A percentile compares a stretch with the other conserved stretches of the same genome.
Evolutionary conservation across 2,888 invertebrate species (phyloP).

Genomic region (Acanthosepion esculentum): DNA sequence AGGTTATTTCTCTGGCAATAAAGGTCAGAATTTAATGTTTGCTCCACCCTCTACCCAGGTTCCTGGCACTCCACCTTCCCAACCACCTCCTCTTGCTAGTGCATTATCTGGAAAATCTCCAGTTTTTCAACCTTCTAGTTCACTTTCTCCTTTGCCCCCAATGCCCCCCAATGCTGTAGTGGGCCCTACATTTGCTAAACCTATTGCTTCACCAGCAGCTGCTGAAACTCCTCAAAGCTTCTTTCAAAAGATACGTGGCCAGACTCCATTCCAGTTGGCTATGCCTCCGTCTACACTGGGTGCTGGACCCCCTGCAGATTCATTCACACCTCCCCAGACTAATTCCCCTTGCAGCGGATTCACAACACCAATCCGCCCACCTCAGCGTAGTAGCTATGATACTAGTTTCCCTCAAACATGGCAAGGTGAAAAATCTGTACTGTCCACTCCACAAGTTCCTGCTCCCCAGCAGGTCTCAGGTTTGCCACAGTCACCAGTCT

Average conservation of each 20-base stretch:
- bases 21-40: conserved; percentile 16
- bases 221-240: neutral
- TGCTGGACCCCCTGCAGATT: neutral
- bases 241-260: conserved; percentile 36
- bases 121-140: conserved; percentile 50
- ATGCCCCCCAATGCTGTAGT: conserved; percentile 60
- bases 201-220: neutral
- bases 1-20: conserved; percentile 64
- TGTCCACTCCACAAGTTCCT: neutral
- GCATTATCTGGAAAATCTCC: conserved; percentile 51
- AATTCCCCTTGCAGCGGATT: neutral
- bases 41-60: conserved; percentile 2
- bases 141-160: conserved; percentile 51
- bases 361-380: neutral
- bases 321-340: neutral
- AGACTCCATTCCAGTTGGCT: conserved; percentile 41
- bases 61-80: conserved; percentile 40
- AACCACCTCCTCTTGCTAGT: conserved; percentile 48
- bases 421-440: neutral
- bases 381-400: neutral
- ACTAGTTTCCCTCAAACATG: neutral
- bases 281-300: conserved; percentile 3
- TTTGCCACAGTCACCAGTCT: neutral
- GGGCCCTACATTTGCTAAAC: conserved; percentile 50
- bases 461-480: neutral